Evolutionary conservation across 2,888 invertebrate genomes (phyloP), one percentile per base, ranked within the genome.

Genomic region (Melanophora roralis): DNA sequence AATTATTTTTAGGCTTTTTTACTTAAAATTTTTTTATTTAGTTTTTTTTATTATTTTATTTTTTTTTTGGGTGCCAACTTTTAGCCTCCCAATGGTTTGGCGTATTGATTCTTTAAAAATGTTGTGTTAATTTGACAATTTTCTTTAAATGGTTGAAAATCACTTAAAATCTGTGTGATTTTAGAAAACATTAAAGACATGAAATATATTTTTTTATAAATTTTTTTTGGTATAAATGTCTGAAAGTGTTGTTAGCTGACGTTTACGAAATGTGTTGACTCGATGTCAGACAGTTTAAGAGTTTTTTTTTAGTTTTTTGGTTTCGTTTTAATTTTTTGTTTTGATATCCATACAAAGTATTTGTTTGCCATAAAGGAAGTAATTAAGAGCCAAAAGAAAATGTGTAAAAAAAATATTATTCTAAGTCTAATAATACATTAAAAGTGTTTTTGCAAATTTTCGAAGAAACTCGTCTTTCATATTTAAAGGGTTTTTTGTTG

Each of bases 211-310:
- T 51, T 21, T 16, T 40, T 11, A 9, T 59, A 40, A 14, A 23
- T 43, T 43, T 23, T 19, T 64, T 59, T 53, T 27, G 23, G 27
- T 14, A 38, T 19, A 40, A 55, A 64, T 47, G 64, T 73, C 64
- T 72, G 47, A 14, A 0, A 45, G 27, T 19, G 21, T 21, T 45
- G 14, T 14, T 55, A 16, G 36, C 36, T 57, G 60, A 62, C 36
- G 27, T 8, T 73, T 47, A 7, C 34, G 43, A 71, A 53, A 71
- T 71, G 71, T 60, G 71, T 71, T 60, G 60, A 73, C 73, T 73
- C 38, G 55, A 57, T 73, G 73, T 73, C 73, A 72, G 64, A 64
- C 64, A 43, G 38, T 64, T 64, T 45, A 36, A 53, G 55, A 45
- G 57, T 43, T 11, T 23, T 64, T 38, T 34, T 49, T 64, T 49